phyloP scores from a whole-genome alignment of 2,797 vertebrate genomes.

The Carcharodon carcharias region DNA sequence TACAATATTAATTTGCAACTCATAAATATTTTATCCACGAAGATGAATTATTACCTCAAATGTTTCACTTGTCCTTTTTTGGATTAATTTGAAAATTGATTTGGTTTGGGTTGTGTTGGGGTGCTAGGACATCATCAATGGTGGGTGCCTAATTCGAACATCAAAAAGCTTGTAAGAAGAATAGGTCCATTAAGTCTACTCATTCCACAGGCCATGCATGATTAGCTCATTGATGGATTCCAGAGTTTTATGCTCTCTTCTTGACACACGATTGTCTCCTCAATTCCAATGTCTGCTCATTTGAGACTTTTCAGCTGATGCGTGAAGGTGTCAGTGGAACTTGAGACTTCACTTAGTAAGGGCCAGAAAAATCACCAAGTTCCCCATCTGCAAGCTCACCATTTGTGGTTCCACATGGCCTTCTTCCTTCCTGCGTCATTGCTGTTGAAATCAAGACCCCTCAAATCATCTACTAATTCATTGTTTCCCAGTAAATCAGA shows the following conservation, averaged over 20 bases:
- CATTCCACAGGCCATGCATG: not conserved
- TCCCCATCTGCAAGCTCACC: not conserved
- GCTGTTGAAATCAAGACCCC: not conserved
- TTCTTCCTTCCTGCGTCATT: not conserved
- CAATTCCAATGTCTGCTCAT: not conserved
- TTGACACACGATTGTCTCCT: not conserved
- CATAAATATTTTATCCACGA: not conserved
- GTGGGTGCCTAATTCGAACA: not conserved
- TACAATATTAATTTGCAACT: constrained; percentile 23
- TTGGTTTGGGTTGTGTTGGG: not conserved
- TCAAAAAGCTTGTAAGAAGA: not conserved
- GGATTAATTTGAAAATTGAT: not conserved
- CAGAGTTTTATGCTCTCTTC: not conserved
- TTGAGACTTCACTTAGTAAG: not conserved
- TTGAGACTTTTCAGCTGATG: not conserved
- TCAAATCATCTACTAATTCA: not conserved
- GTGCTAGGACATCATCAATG: not conserved
- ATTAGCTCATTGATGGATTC: constrained; percentile 1
- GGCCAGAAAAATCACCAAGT: not conserved
- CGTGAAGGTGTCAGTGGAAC: not conserved
- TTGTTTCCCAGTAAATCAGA: not conserved
- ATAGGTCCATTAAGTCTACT: not conserved
- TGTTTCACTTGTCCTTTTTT: not conserved
- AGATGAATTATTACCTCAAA: constrained; percentile 1
- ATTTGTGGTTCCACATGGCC: too few relatives aligned